Base-by-base conservation (phyloP, 2,888 invertebrate genomes). In the Nomada ruficornis region DNA sequence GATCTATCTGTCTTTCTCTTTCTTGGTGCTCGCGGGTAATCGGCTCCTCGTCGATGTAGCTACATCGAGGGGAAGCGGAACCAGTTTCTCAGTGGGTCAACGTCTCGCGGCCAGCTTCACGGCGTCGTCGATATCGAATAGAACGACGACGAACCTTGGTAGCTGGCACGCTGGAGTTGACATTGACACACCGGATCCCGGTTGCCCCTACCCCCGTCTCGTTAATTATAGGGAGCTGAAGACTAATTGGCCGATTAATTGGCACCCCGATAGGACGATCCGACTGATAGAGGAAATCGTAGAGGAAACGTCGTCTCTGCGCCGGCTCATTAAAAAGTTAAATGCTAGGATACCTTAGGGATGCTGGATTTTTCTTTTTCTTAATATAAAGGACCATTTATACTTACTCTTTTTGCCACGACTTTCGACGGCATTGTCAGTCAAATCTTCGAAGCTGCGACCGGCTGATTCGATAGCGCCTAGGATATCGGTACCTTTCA, bases 401-500 rank as follows among this genome's bases (percentile, higher is more conserved):
- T 89, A 93, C 94, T 97, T 96, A 95, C 97, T 97, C 94, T 97
- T 97, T 90, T 95, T 95, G 89, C 97, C 96, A 92, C 97, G 96
- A 82, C 96, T 96, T 93, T 97, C 96, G 89, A 96, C 96, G 42
- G 95, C 94, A 70, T 94, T 94, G 67, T 94, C 93, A 79, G 93
- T 94, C 79, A 94, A 93, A 85, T 95, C 95, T 91, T 97, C 96
- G 77, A 98, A 95, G 81, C 97, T 97, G 86, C 98, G 96, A 50
- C 97, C 98, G 44, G 96, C 97, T 74, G 96, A 96, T 86, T 96
- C 96, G 73, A 98, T 97, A 29, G 97, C 96, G 89, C 96, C 96
- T 15, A 97, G 95, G 76, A 98, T 96, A 91, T 98, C 98, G 88
- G 96, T 96, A 81, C 98, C 98, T 94, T 97, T 97, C 83, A 98